Base-by-base conservation (phyloP, 92 coral and sea anemone species). In the Phenganax marumi region DNA sequence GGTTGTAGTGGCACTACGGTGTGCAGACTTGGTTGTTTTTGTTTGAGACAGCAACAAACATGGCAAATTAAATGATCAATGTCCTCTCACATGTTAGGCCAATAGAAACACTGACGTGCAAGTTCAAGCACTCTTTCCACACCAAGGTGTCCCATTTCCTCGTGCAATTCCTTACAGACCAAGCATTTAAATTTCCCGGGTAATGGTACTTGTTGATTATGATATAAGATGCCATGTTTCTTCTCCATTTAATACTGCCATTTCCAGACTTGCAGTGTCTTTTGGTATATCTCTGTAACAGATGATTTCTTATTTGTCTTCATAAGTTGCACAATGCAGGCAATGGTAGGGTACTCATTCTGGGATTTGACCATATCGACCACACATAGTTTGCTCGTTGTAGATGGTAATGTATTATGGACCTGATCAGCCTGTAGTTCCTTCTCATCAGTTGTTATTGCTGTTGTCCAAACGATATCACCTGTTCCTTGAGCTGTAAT, bases 111-210 rank as follows among this genome's bases (percentile, higher is more conserved):
- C 18, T 84, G 54, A 6, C 86, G 56, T 23, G 82, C 80, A 14
- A 70, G 25, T 10, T 60, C 72, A 14, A 79, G 56, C 55, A 63
- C 84, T 8, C 84, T 61, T 56, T 79, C 84, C 53, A 87, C 19
- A 53, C 90, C 85, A 74, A 87, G 60, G 73, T 85, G 88, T 61
- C 85, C 88, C 88, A 85, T 79, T 56, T 85, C 88, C 26, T 78
- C 88, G 68, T 85, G 88, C n/a, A 85, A 79, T 52, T 85, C 88
- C 33, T 85, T 78, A 58, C 70, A 85, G 54, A 85, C 84, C 53
- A 64, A 54, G 33, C 87, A 74, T 26, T 75, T 62, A 77, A 85
- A 85, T 60, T 66, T 77, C 75, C 14, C 18, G 22, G 88, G 85
- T 7, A 85, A 85, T 33, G 79, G 78, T n/a, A 85, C 70, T 19